A percentile compares a stretch with the other conserved stretches of the same genome.
These are phyloP conservation scores for Steinernema hermaphroditum DNA, from an alignment of 2,888 invertebrate species.

Conservation along the genomic window DNA sequence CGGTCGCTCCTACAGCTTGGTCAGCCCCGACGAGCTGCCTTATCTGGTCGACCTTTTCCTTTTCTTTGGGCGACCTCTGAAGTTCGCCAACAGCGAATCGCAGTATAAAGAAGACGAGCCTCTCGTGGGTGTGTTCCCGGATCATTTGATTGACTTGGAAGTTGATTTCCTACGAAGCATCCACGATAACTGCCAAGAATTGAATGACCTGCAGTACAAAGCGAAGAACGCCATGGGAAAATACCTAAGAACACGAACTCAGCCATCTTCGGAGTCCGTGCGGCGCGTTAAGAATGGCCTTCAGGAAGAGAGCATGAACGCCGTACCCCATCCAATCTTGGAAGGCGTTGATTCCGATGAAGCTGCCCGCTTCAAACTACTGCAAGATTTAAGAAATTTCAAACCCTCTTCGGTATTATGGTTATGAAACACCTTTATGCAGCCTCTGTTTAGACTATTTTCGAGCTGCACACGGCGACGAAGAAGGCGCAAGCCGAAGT, in stretches of 20 bases:
- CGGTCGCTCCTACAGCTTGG: constrained; percentile 87
- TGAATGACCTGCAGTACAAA: constrained; percentile 76
- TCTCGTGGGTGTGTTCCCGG: constrained; percentile 80
- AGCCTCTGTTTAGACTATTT: constrained; percentile 78
- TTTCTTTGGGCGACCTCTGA: constrained; percentile 81
- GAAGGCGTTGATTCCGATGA: constrained; percentile 3
- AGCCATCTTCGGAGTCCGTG: constrained; percentile 86
- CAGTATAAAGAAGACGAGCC: constrained; percentile 40
- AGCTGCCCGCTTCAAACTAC: background rate
- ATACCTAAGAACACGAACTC: constrained; percentile 83
- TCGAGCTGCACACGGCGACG: constrained; percentile 83
- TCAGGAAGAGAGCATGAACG: constrained; percentile 32
- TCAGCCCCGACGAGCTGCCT: constrained; percentile 86
- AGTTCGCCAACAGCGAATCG: constrained; percentile 63
- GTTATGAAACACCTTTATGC: no score
- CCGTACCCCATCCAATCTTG: constrained; percentile 43
- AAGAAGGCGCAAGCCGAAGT: constrained; percentile 77
- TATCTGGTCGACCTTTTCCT: constrained; percentile 91
- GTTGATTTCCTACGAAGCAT: constrained; percentile 77
- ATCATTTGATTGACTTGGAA: constrained; percentile 80
- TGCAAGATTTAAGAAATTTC: background rate
- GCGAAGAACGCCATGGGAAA: constrained; percentile 87
- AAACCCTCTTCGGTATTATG: constrained; percentile 9
- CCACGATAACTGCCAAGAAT: constrained; percentile 77
- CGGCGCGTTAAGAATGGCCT: constrained; percentile 76